A percentile compares a stretch with the other conserved stretches of the same genome.
Evolutionary conservation across 2,113 vertebrate genomes (phyloP).

Genomic region (Proterorhinus semilunaris): DNA sequence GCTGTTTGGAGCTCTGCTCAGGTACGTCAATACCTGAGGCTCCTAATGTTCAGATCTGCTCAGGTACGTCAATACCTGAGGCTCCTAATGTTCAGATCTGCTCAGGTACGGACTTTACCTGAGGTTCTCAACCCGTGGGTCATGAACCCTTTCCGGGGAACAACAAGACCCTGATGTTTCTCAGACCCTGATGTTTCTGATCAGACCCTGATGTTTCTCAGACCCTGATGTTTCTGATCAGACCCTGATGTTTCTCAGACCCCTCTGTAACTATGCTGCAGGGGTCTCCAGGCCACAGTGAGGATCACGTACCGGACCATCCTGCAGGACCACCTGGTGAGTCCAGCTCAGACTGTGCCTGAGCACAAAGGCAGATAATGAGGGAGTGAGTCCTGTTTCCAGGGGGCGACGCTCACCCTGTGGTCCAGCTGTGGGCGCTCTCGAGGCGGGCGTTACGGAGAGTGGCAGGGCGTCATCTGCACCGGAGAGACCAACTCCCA

Average conservation of each 20-base stretch:
- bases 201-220: no score
- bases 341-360: slow-evolving; percentile 3
- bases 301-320: slow-evolving; percentile 88
- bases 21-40: slow-evolving; percentile 58
- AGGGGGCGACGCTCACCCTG: slow-evolving; percentile 92
- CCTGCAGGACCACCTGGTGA: slow-evolving; percentile 86
- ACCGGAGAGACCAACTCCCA: slow-evolving; percentile 89
- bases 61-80: no score
- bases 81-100: no score
- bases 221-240: no score
- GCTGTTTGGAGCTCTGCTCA: slow-evolving; percentile 86
- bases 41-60: no score
- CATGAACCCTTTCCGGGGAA: no score
- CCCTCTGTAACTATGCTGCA: slow-evolving; percentile 44
- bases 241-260: no score
- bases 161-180: no score
- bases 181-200: no score
- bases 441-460: slow-evolving; percentile 85
- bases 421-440: slow-evolving; percentile 95
- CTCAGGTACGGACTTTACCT: no score
- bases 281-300: slow-evolving; percentile 85
- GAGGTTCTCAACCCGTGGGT: no score
- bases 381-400: slow-evolving; percentile 15
- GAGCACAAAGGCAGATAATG: neutral
- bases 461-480: slow-evolving; percentile 96